Base-by-base conservation (phyloP, 2,113 vertebrate species). In the Cochlearius cochlearius region DNA sequence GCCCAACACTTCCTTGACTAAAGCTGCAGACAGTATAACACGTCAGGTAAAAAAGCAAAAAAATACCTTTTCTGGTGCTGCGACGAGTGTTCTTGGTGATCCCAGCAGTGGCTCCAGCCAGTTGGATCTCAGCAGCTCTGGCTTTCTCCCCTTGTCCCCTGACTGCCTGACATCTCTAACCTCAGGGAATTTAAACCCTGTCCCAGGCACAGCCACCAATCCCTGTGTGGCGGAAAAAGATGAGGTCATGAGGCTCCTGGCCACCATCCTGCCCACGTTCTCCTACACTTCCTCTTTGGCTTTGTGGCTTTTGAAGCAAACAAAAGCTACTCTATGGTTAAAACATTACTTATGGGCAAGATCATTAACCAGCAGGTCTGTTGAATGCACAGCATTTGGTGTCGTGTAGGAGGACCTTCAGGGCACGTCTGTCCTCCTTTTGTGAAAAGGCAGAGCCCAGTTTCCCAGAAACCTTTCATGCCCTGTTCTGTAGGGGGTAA, bases 281-380 rank as follows among this genome's bases (percentile, higher is more conserved):
- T 98, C 97, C 98, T 97, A 98, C 96, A 97, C 98, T 98, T 98
- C 98, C 98, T 80, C 94, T 95, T 88, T 94, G 98, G 98, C 97
- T 98, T 98, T 98, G 98, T 98, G 98, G 98, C 96, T 97, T 97
- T 76, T 94, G 85, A 77, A 97, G 86, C 89, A 98, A 97, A 97
- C 77, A 97, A 90, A 91, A 94, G 74, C 64, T 83, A 62, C 68
- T 64, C 90, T 82, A 85, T 92, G 86, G 97, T 97, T 98, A 97
- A 97, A 98, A 95, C 92, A 88, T 98, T 95, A 97, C 97, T 98
- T 97, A 96, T 94, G 91, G 69, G 91, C 92, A 56, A 89, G 95
- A 92, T 97, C 92, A 98, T 98, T 98, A 98, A 97, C 97, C 63
- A 82, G 92, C 38, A 81, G 88, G 96, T 95, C 69, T 69, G 87